Evolutionary conservation across 2,888 invertebrate genomes (phyloP), one percentile per base, ranked within the genome.

Genomic region (Merodon equestris): DNA sequence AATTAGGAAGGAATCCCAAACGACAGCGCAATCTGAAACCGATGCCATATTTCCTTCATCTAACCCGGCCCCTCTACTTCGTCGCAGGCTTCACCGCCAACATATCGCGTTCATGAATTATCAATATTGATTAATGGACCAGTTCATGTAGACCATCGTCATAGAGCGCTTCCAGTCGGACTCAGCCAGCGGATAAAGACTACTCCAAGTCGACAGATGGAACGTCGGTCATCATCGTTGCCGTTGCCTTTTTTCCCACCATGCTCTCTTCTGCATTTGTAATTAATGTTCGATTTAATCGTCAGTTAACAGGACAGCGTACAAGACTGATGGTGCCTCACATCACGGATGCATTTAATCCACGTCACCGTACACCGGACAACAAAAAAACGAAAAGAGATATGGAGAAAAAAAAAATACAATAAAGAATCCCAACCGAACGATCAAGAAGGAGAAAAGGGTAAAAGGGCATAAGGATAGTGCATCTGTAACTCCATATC

Each of bases 211-310:
- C 3, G 27, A 27, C 3, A 27, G 2, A 4, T 27, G 27, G 27
- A 27, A 7, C 27, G 7, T 27, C 7, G 27, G 13, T 17, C 47
- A 12, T 38, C 42, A 17, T 34, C 63, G 10, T 5, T 15, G 36
- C 45, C 27, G 38, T 54, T 44, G 9, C 10, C 38, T 10, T 13
- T 45, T 13, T 38, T n/a, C 54, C 13, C 63, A n/a, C n/a, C n/a
- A 19, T 17, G 50, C 27, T 50, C 42, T 56, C 71, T 50, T 45
- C 48, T 70, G 63, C 58, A 4, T 70, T 70, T 64, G 64, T 79
- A 79, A 79, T 79, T 79, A 79, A 79, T 79, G 79, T 64, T 70
- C 79, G 63, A 79, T 79, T 74, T 79, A 79, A 79, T 79, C 61
- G 74, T 64, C 79, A 74, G 68, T 60, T 79, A 74, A 60, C 68